These are phyloP conservation scores for Drosophila trapezifrons DNA, from an alignment of 1,140 invertebrate genomes.

Conservation along the genomic window DNA sequence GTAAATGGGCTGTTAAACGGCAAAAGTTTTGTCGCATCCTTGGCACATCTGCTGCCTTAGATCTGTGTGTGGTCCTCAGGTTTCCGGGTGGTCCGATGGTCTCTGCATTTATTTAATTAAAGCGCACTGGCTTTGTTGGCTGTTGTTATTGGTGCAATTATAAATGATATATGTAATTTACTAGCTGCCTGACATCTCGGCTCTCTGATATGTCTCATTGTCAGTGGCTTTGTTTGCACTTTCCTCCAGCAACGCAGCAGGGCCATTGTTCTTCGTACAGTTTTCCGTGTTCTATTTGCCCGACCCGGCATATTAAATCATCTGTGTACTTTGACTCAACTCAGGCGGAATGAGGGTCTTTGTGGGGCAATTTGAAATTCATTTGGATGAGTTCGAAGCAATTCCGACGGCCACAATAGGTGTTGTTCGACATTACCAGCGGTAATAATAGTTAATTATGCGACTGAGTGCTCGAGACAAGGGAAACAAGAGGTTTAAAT, in stretches of 20 bases:
- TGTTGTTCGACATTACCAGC: slow-evolving; percentile 25
- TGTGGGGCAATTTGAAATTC: slow-evolving; percentile 28
- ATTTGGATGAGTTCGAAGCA: slow-evolving; percentile 4
- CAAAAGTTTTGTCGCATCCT: slow-evolving; percentile 43
- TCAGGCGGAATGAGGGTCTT: slow-evolving; percentile 22
- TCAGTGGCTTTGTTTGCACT: slow-evolving; percentile 32
- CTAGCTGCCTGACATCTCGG: slow-evolving; percentile 32
- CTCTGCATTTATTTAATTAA: slow-evolving; percentile 72
- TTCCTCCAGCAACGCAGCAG: background rate
- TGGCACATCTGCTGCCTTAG: slow-evolving; percentile 42
- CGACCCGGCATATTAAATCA: slow-evolving; percentile 41
- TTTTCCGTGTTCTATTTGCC: slow-evolving; percentile 24
- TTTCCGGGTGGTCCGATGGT: slow-evolving; percentile 29
- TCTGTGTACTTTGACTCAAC: slow-evolving; percentile 18
- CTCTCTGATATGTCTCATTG: slow-evolving; percentile 39
- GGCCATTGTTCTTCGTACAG: slow-evolving; percentile 9
- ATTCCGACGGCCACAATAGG: slow-evolving; percentile 31
- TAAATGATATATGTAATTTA: slow-evolving; percentile 80
- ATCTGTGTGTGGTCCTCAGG: slow-evolving; percentile 41
- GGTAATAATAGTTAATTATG: slow-evolving; percentile 50
- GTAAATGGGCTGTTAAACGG: slow-evolving; percentile 42
- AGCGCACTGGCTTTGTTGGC: slow-evolving; percentile 37
- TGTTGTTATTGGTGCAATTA: slow-evolving; percentile 69
- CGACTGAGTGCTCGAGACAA: slow-evolving; percentile 12
- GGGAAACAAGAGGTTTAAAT: slow-evolving; percentile 30